Conservation (phyloP, 2,888 invertebrate genomes). For the Chloroclysta siterata region DNA sequence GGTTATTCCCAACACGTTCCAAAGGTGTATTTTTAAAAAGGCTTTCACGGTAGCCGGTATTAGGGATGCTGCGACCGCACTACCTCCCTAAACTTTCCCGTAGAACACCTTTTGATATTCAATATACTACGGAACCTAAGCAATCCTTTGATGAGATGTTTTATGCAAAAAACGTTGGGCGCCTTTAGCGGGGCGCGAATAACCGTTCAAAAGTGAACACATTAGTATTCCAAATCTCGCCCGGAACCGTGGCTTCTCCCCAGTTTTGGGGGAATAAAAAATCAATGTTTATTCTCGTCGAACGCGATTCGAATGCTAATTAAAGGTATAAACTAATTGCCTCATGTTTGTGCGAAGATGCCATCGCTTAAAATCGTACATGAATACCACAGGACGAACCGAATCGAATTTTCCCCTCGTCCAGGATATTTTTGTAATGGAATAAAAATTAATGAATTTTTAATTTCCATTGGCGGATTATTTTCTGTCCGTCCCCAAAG, state of each 20-base stretch:
- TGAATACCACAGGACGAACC: conserved; percentile 46
- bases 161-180: conserved; percentile 84
- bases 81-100: conserved; percentile 74
- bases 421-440: conserved; percentile 46
- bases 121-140: conserved; percentile 81
- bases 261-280: conserved; percentile 82
- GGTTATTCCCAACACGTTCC: conserved; percentile 79
- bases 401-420: conserved; percentile 53
- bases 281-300: conserved; percentile 82
- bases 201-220: conserved; percentile 83
- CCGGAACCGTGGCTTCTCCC: conserved; percentile 67
- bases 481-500: conserved; percentile 22
- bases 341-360: conserved; percentile 71
- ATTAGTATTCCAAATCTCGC: conserved; percentile 80
- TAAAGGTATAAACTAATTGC: conserved; percentile 75
- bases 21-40: conserved; percentile 82
- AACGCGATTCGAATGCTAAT: conserved; percentile 82
- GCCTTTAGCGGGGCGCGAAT: conserved; percentile 80
- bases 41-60: conserved; percentile 76
- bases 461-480: conserved; percentile 43
- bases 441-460: conserved; percentile 49
- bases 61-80: conserved; percentile 72
- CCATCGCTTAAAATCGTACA: conserved; percentile 59
- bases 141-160: conserved; percentile 86
- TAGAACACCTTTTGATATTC: conserved; percentile 83